A percentile compares a stretch with the other conserved stretches of the same genome.
These are phyloP conservation scores for Disparrhopalites patrizii DNA, from an alignment of 2,888 invertebrate genomes.

Conservation along the genomic window DNA sequence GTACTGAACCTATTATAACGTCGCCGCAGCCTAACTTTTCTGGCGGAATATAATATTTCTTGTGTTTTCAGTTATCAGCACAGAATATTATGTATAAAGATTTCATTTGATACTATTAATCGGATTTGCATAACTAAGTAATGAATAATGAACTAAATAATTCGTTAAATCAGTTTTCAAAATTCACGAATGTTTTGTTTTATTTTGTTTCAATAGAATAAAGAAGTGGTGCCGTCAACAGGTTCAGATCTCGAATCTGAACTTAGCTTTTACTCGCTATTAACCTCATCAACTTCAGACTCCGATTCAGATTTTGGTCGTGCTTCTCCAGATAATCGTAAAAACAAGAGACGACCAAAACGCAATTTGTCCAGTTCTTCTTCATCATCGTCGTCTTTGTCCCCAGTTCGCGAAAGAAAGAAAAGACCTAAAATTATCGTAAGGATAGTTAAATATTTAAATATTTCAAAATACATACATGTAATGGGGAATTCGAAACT, in stretches of 20 bases:
- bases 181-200: not conserved
- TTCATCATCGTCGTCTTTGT: conserved; percentile 43
- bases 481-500: not conserved
- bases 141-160: too few relatives aligned
- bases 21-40: too few relatives aligned
- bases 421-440: conserved; percentile 32
- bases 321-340: conserved; percentile 19
- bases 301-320: conserved; percentile 36
- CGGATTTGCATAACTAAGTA: too few relatives aligned
- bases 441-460: not conserved
- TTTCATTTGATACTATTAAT: too few relatives aligned
- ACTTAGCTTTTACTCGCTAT: conserved; percentile 42
- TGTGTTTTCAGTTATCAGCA: too few relatives aligned
- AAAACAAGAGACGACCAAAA: conserved; percentile 34
- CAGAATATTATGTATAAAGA: too few relatives aligned
- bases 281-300: conserved; percentile 46
- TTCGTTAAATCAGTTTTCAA: not conserved
- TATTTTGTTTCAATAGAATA: conserved; percentile 31
- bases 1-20: too few relatives aligned
- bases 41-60: too few relatives aligned
- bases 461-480: not conserved
- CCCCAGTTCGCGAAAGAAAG: conserved; percentile 41
- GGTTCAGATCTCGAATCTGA: conserved; percentile 41
- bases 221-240: conserved; percentile 39
- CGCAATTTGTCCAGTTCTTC: conserved; percentile 38